phyloP scores from a whole-genome alignment of 2,797 vertebrate species.

The Sciurus carolinensis region DNA sequence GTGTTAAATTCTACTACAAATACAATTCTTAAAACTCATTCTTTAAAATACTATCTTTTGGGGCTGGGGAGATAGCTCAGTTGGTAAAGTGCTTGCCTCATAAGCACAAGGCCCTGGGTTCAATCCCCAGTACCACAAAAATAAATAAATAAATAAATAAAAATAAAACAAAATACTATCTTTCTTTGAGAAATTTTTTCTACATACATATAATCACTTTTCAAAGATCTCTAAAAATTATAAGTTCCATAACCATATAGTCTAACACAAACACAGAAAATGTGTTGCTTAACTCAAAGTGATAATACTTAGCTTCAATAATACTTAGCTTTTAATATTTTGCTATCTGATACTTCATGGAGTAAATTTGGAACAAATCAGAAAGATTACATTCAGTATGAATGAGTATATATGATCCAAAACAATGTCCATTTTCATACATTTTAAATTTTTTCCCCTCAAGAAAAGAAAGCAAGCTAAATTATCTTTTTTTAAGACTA shows the following conservation, averaged over 20 bases:
- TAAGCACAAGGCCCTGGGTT: too few species aligned
- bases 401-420: neutral
- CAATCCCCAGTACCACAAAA: too few species aligned
- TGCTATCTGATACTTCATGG: neutral
- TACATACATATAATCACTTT: conserved; percentile 27
- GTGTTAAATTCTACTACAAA: conserved; percentile 12
- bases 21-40: conserved; percentile 30
- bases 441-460: neutral
- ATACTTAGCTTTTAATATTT: conserved; percentile 44
- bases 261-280: neutral
- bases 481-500: conserved; percentile 32
- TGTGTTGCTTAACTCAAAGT: conserved; percentile 54
- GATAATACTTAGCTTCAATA: conserved; percentile 36
- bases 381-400: neutral
- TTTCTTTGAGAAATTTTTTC: conserved; percentile 37
- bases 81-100: too few species aligned
- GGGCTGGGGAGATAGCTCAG: too few species aligned
- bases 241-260: neutral
- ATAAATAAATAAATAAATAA: too few species aligned
- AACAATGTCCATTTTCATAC: neutral
- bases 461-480: conserved; percentile 35
- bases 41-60: conserved; percentile 48
- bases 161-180: neutral
- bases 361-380: conserved; percentile 35
- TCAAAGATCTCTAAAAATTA: conserved; percentile 48